Base-by-base conservation (phyloP, 64 coral and sea anemone genomes). In the Dendronephthya gigantea region DNA sequence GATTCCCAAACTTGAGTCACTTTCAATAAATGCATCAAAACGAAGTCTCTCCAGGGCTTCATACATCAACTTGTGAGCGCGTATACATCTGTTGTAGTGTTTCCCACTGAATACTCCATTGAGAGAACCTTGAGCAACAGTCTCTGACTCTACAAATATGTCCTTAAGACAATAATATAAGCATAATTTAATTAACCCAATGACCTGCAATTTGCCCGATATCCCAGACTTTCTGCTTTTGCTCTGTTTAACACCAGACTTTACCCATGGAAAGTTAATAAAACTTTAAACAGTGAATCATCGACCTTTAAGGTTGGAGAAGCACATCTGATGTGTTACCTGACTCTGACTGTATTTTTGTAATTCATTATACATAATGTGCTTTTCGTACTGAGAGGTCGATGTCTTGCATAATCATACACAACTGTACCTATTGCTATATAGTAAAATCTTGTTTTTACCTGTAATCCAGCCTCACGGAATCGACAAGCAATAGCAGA, bases 31-130 rank as follows among this genome's bases (percentile, higher is more conserved):
- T 33, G 72, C 72, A 0, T 79, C 36, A 36, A 79, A 79, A 33
- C 72, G 31, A 79, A 79, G 72, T 79, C 72, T 79, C 36, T 79
- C 72, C 9, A 79, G 30, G 72, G 72, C 72, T 79, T 79, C 72
- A 79, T 39, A 79, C 10, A 79, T 19, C 1, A 79, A 39, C 1
- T 79, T 79, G 36, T 79, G 72, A 79, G 72, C 36, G 36, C 29
- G 32, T 33, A 79, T 79, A 39, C 72, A 36, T 79, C 72, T 79
- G 72, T 35, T 36, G 72, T 79, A 79, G 28, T 79, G 72, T 79
- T 79, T 79, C 28, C 72, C 72, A 33, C 31, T 36, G 22, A 79
- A 79, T 36, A 79, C 2, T 9, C 72, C 72, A 34, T 34, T 79
- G 17, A 79, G 31, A 4, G 31, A 79, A 9, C 72, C 72, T 36